Base-by-base conservation (phyloP, 2,888 invertebrate genomes). In the Agonopterix alstromeriana region DNA sequence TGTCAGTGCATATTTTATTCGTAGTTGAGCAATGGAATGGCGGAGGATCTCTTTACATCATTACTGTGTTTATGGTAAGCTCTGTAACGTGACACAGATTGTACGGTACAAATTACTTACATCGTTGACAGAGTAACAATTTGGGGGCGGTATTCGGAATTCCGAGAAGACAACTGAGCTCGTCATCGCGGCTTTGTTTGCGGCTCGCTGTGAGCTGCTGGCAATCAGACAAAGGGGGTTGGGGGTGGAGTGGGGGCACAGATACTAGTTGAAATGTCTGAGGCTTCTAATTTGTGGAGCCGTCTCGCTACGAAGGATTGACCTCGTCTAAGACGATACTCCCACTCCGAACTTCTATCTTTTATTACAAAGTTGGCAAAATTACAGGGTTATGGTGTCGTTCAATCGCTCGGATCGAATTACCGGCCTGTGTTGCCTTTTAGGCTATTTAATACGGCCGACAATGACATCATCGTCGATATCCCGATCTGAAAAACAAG, bases 131-230 rank as follows among this genome's bases (percentile, higher is more conserved):
- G 42, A n/a, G 11, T 63, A 69, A 71, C 68, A 69, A 73, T 76
- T 67, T 65, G 63, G 63, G 56, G 64, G 66, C 62, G 64, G 72
- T 61, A 70, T 75, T 73, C 65, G 73, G 71, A 67, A 77, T 77
- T 72, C 68, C 67, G 65, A 62, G 67, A 70, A 74, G 73, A 74
- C 74, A 74, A 72, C 77, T 68, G 64, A 60, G 71, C 69, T 76
- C 71, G 70, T 78, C 74, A 71, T 67, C 64, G 68, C 57, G 67
- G 78, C 75, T 78, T 81, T 80, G 81, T 83, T 79, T 78, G 81
- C 70, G 75, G 70, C 62, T 54, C 53, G 60, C 61, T 66, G 61
- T 65, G 67, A 71, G 66, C 65, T 69, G 64, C 60, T 71, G 67
- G 73, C 76, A 79, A 82, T 82, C 77, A 72, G 70, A 61, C 65